Evolutionary conservation across 2,888 invertebrate genomes (phyloP).

Genomic region (Agrochola circellaris): DNA sequence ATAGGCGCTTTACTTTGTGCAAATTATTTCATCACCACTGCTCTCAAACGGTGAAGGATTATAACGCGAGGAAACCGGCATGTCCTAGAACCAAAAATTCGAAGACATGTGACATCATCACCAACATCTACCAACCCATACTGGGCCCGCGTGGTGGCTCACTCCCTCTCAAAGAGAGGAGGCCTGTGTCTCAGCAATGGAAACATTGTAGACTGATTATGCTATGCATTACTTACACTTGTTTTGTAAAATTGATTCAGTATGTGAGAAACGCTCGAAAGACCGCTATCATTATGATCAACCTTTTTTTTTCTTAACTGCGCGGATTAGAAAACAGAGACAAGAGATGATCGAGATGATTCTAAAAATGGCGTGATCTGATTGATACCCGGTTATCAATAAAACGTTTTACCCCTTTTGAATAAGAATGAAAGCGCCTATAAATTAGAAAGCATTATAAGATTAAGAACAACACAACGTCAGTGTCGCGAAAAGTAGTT

Average conservation of each 20-base stretch:
- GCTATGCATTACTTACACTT: no score
- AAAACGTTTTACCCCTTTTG: not conserved
- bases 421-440: not conserved
- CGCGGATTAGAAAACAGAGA: not conserved
- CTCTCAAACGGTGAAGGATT: no score
- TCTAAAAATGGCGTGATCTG: not conserved
- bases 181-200: no score
- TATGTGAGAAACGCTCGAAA: not conserved
- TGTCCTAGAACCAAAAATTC: no score
- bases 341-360: not conserved
- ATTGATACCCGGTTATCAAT: not conserved
- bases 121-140: no score
- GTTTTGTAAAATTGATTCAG: not conserved
- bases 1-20: no score
- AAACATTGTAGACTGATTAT: no score
- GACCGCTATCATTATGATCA: not conserved
- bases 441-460: conserved; percentile 13
- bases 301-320: not conserved
- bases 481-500: conserved; percentile 21
- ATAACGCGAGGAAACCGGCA: no score
- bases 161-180: no score
- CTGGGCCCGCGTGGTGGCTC: no score
- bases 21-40: no score
- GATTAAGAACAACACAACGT: not conserved
- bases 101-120: no score